phyloP scores from a whole-genome alignment of 2,113 vertebrate species.

The Corapipo altera region DNA sequence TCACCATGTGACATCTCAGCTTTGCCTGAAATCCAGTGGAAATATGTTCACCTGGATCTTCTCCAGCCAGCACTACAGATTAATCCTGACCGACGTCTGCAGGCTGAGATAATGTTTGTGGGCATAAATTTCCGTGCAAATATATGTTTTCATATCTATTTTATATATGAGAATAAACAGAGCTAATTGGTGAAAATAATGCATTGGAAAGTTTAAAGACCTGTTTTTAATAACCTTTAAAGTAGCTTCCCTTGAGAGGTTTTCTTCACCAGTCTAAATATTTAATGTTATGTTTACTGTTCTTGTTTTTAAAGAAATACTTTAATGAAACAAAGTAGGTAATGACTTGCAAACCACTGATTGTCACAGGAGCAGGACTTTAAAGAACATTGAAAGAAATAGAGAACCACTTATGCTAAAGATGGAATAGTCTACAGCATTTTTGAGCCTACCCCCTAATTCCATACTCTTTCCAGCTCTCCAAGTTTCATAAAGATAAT shows the following conservation, averaged over 20 bases:
- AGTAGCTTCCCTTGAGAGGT: background rate
- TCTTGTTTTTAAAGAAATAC: background rate
- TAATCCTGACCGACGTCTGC: background rate
- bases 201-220: background rate
- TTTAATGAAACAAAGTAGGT: background rate
- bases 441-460: background rate
- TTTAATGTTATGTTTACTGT: background rate
- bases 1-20: background rate
- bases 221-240: background rate
- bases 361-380: background rate
- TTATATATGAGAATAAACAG: background rate
- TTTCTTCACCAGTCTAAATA: background rate
- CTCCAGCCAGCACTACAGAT: background rate
- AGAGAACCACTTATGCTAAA: background rate
- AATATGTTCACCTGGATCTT: background rate
- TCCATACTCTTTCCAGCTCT: background rate
- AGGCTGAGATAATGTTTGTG: background rate
- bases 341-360: background rate
- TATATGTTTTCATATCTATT: background rate
- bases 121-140: background rate
- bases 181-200: background rate
- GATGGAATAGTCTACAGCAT: background rate
- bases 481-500: background rate
- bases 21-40: background rate
- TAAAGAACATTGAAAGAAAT: background rate